Base-by-base conservation (phyloP, 53 echinoderm and acorn worm genomes). In the Crossaster papposus region DNA sequence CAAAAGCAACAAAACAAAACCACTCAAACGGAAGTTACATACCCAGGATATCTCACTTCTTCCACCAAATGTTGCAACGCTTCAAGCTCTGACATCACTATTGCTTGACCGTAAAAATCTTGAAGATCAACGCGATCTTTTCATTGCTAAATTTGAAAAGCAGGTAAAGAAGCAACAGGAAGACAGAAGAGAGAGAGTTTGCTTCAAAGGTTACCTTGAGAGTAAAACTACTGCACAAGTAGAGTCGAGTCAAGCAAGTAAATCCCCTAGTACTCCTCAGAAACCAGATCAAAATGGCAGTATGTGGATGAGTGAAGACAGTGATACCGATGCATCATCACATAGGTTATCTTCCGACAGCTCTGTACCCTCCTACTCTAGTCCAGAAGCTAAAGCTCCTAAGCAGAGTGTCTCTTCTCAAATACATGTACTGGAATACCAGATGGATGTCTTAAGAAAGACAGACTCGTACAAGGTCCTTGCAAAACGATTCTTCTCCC, bases 51-150 rank as follows among this genome's bases (percentile, higher is more conserved):
- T 87, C 22, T 23, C 89, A 14, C 72, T 89, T 30, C 85, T 92
- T 1, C 92, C 92, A 15, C 89, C 92, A 79, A 92, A 92, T 80
- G 64, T 83, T 51, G 79, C 89, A 32, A 85, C 89, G 33, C 89
- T 89, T 70, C 65, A 71, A 51, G 92, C 75, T 30, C 79, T 92
- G 18, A 85, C 55, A 72, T 70, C 79, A 9, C 79, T 92, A 28
- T 75, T 92, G 10, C 72, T 78, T 79, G 79, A 89, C 58, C 83
- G 92, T 44, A 84, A 84, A 18, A 79, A 62, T 26, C 73, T 92
- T 33, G 89, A 92, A 33, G n/a, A n/a, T 26, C 73, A 77, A 55
- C 77, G 44, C 36, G 14, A 36, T 15, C 36, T 54, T 34, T 89
- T 68, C 52, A 34, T 73, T 32, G 38, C 72, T 0, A 30, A 85